Evolutionary conservation across 2,888 invertebrate species (phyloP), one percentile per base, ranked within the genome.

Genomic region (Catotricha subobsoleta): DNA sequence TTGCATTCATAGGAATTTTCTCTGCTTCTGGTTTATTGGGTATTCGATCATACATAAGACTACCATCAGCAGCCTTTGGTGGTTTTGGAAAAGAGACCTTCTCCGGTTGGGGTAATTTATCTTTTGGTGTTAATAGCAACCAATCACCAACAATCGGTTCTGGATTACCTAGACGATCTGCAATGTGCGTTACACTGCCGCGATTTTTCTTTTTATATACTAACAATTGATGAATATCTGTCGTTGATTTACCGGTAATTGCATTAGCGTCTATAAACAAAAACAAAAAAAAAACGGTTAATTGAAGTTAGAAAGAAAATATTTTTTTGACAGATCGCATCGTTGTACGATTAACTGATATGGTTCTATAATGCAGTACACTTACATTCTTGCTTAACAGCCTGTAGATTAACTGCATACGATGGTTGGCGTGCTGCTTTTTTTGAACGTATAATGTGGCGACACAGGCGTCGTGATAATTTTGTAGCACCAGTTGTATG

Each of bases 401-500:
- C 76, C 56, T 73, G 71, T 49, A 79, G 71, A 65, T 80, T 80
- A 57, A 81, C 76, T 50, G 77, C 74, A 57, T 74, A 75, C 61
- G 77, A 77, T 45, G 94, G 91, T 52, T 87, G 80, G 51, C 94
- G 72, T 47, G 92, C 88, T 46, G 84, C 83, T 65, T 88, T 88
- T 16, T 84, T 65, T 5, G 88, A 81, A 52, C 81, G 76, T 52
- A 80, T 71, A 53, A 87, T 74, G 51, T 81, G 79, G 50, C 81
- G 74, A 61, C 90, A 87, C 48, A 92, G 68, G 47, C 87, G 72
- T 46, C 94, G 75, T 42, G 92, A 90, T 47, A 91, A 76, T 51
- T 88, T 74, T 45, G 92, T 91, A 58, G 88, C 72, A 44, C 87
- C 80, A 54, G 91, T 90, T 42, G 87, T 91, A 61, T 84, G 80